These are phyloP conservation scores for Protophormia terraenovae DNA, from an alignment of 2,888 invertebrate species.

Conservation along the genomic window DNA sequence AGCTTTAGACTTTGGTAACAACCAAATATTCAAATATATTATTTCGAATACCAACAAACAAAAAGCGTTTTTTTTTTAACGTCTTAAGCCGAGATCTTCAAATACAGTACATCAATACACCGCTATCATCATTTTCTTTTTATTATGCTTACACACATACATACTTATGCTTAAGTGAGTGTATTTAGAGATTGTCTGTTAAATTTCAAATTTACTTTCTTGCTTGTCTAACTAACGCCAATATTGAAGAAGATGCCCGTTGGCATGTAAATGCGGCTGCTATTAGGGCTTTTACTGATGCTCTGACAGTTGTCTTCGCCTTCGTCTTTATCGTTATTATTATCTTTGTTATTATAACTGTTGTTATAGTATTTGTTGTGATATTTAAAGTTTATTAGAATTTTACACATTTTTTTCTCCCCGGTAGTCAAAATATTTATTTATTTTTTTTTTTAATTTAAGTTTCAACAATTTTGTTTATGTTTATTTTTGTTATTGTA, in stretches of 20 bases:
- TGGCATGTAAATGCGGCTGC: conserved; percentile 75
- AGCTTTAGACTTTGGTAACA: not conserved
- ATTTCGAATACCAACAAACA: not conserved
- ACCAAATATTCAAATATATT: not conserved
- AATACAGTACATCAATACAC: too few species aligned
- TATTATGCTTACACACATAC: not conserved
- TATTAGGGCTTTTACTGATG: not conserved
- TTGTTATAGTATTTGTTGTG: not conserved
- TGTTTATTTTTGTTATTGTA: not conserved
- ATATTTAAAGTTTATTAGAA: conserved; percentile 6
- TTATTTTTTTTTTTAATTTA: not conserved
- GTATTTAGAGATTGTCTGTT: not conserved
- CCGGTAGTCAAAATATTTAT: not conserved
- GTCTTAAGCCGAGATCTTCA: not conserved
- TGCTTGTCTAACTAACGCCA: not conserved
- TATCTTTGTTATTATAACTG: not conserved
- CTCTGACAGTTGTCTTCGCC: not conserved
- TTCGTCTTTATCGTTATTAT: not conserved
- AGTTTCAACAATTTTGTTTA: not conserved
- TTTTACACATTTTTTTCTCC: conserved; percentile 11
- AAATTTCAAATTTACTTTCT: conserved; percentile 30
- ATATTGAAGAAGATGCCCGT: conserved; percentile 71
- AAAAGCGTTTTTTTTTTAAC: not conserved
- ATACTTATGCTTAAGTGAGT: not conserved
- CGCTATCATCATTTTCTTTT: not conserved